A percentile compares a stretch with the other conserved stretches of the same genome.
Conservation (phyloP, 2,888 invertebrate species). For the Theretra japonica region DNA sequence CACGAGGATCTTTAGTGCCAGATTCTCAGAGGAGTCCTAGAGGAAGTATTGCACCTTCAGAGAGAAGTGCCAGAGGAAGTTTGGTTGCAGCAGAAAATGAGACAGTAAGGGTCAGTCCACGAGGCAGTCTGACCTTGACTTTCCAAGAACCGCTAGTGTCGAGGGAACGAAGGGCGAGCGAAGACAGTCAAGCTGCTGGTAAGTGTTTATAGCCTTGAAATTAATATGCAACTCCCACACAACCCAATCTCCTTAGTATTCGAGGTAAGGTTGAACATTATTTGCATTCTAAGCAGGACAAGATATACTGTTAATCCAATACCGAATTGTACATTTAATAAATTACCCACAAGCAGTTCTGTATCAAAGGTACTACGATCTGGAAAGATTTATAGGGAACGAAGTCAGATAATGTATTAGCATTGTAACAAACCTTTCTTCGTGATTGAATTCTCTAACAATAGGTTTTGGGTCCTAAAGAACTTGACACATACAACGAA, state of each 20-base stretch:
- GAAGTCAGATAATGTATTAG: not conserved
- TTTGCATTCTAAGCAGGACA: slow-evolving; percentile 15
- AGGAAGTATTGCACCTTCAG: slow-evolving; percentile 85
- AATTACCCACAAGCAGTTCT: not conserved
- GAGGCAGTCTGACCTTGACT: slow-evolving; percentile 85
- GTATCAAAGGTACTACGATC: not conserved
- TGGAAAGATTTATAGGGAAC: not conserved
- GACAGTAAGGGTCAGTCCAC: slow-evolving; percentile 77
- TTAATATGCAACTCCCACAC: not conserved
- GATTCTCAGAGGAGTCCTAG: slow-evolving; percentile 85
- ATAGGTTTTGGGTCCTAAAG: not conserved
- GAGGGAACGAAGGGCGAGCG: slow-evolving; percentile 84
- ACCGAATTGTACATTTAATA: not conserved
- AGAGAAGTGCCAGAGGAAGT: slow-evolving; percentile 76
- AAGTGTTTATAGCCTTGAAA: slow-evolving; percentile 41
- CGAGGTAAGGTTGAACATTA: not conserved
- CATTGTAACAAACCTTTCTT: slow-evolving; percentile 16
- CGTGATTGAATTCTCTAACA: slow-evolving; percentile 1
- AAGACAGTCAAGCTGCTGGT: slow-evolving; percentile 84
- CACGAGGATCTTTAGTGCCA: slow-evolving; percentile 86
- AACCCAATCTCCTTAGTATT: slow-evolving; percentile 10
- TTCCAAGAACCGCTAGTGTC: slow-evolving; percentile 86
- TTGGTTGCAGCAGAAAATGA: slow-evolving; percentile 71
- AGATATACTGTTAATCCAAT: not conserved
- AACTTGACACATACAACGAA: not conserved